Base-by-base conservation (phyloP, 2,888 invertebrate genomes). In the Anticlea derivata region DNA sequence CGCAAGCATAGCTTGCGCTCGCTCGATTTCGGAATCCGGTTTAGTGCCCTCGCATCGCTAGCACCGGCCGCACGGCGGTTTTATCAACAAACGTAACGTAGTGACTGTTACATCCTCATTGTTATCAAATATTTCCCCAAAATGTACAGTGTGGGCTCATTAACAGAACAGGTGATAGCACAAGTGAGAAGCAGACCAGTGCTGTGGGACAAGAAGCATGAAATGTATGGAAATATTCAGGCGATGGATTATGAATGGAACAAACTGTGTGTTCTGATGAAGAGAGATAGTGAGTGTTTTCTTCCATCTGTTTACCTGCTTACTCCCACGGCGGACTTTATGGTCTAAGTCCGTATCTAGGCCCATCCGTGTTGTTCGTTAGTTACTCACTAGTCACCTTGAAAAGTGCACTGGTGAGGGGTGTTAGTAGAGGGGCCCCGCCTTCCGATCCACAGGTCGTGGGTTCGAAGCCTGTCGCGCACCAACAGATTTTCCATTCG, bases 191-290 rank as follows among this genome's bases (percentile, higher is more conserved):
- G 47, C 6, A 57, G 64, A 5, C 66, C 68, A 1, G 12, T 63
- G 6, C 6, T 72, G 12, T 72, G 72, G 72, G 56, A 72, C 4
- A 63, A 50, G 41, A 52, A 44, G 8, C 39, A 65, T 7, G 57
- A 60, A 0, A 27, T 54, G n/a, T 62, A 65, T 17, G 54, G 58
- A 3, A 65, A 60, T 12, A 45, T 68, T 5, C 2, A 23, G 0
- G 51, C 55, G 0, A 57, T 62, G 43, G 61, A 63, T 5, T 7
- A 10, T 0, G 64, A 66, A 6, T 70, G 70, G 70, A 48, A 48
- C 0, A 41, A 31, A 2, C 27, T 70, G 23, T 55, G 61, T 8
- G 22, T 5, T 0, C 1, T 45, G 5, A 5, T 67, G 7, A 41
- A 50, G 0, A 66, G 34, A 52, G 55, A 59, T 5, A 62, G 70